These are phyloP conservation scores for Steinernema hermaphroditum DNA, from an alignment of 2,888 invertebrate genomes.

Conservation along the genomic window DNA sequence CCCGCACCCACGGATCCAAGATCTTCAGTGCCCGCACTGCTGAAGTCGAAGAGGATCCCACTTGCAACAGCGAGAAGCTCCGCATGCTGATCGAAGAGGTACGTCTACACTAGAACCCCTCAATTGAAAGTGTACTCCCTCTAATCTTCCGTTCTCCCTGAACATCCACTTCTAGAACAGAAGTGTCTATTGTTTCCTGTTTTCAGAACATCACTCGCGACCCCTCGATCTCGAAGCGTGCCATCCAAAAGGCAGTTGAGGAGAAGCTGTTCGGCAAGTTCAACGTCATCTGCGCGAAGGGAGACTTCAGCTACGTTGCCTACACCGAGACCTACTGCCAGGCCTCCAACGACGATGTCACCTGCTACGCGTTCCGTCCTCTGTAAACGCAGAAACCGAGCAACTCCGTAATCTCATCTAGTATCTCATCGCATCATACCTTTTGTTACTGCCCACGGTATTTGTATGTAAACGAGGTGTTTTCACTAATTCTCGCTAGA, in stretches of 20 bases:
- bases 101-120: conserved; percentile 27
- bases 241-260: conserved; percentile 64
- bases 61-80: conserved; percentile 62
- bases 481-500: not conserved
- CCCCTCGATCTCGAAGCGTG: conserved; percentile 62
- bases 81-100: conserved; percentile 59
- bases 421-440: conserved; percentile 10
- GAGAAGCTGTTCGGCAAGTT: conserved; percentile 59
- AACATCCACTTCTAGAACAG: not conserved
- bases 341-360: conserved; percentile 59
- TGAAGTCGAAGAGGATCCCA: conserved; percentile 60
- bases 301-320: conserved; percentile 65
- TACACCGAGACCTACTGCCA: conserved; percentile 61
- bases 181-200: conserved; percentile 30
- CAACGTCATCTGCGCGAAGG: conserved; percentile 64
- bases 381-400: conserved; percentile 39
- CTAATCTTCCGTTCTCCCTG: no score
- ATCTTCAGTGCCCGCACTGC: conserved; percentile 45
- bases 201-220: conserved; percentile 62
- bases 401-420: conserved; percentile 18
- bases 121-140: no score
- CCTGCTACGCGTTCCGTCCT: conserved; percentile 64
- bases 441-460: not conserved
- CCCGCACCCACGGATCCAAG: conserved; percentile 59
- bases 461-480: conserved; percentile 18